phyloP scores from a whole-genome alignment of 2,888 invertebrate genomes.

The Pheosia gnoma region DNA sequence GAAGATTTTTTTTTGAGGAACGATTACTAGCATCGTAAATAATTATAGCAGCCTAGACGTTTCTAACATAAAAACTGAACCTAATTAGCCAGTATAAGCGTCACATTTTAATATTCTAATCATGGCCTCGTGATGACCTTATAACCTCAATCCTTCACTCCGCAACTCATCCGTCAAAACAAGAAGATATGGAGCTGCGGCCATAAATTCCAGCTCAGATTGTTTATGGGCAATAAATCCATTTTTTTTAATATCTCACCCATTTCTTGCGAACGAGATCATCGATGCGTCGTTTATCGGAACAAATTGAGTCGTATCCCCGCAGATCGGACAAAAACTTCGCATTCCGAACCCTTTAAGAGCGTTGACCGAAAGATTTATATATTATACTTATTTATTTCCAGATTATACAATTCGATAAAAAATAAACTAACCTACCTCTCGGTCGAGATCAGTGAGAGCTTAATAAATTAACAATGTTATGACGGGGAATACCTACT shows the following conservation, averaged over 20 bases:
- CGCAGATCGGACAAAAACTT: constrained; percentile 33
- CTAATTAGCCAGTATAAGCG: too few species aligned
- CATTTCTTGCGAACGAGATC: constrained; percentile 24
- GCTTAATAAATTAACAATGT: constrained; percentile 15
- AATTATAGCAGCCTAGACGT: too few species aligned
- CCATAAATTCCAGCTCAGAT: constrained; percentile 47
- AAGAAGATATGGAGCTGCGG: constrained; percentile 35
- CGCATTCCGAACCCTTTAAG: constrained; percentile 22
- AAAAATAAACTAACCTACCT: constrained; percentile 19
- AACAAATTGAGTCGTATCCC: constrained; percentile 39
- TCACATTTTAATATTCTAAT: constrained; percentile 20
- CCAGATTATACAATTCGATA: constrained; percentile 11
- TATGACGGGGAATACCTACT: constrained; percentile 19
- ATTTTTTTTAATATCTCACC: constrained; percentile 49
- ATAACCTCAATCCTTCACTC: constrained; percentile 42
- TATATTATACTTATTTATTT: constrained; percentile 29
- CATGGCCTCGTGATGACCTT: constrained; percentile 39
- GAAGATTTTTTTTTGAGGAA: too few species aligned
- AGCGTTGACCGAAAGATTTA: constrained; percentile 33
- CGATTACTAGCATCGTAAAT: too few species aligned
- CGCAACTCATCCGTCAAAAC: constrained; percentile 34
- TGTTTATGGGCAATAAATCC: constrained; percentile 57
- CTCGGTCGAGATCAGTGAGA: constrained; percentile 12
- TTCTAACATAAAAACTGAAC: too few species aligned
- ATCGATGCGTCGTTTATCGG: constrained; percentile 24